phyloP scores from a whole-genome alignment of 2,797 vertebrate genomes.

The Cyprinodon diabolis region DNA sequence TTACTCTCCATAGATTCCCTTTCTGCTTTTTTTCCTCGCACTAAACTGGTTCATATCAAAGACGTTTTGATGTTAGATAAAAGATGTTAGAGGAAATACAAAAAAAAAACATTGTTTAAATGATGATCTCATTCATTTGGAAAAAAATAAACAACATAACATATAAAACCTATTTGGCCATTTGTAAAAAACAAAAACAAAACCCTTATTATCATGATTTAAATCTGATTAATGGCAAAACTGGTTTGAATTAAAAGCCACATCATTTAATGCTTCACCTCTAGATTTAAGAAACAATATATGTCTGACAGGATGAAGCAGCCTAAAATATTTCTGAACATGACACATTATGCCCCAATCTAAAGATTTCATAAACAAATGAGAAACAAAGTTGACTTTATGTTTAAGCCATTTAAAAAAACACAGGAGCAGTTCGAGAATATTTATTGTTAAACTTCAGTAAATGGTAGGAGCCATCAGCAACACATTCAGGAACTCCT shows the following conservation, averaged over 20 bases:
- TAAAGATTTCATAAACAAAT: not conserved
- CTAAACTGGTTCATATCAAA: not conserved
- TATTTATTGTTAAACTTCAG: too few species aligned
- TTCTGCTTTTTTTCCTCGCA: not conserved
- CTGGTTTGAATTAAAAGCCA: not conserved
- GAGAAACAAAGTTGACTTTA: not conserved
- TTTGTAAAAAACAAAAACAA: not conserved
- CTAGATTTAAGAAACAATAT: not conserved
- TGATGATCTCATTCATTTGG: not conserved
- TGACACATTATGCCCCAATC: not conserved
- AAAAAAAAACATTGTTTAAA: not conserved
- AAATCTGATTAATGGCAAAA: not conserved
- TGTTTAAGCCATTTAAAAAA: too few species aligned
- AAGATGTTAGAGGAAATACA: not conserved
- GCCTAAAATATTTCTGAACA: not conserved
- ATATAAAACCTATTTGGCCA: not conserved
- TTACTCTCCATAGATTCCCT: not conserved
- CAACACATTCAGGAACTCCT: too few species aligned
- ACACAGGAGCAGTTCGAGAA: too few species aligned
- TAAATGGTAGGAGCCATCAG: too few species aligned
- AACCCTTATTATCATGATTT: not conserved
- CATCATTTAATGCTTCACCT: not conserved
- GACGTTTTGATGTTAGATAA: not conserved
- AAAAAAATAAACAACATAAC: not conserved
- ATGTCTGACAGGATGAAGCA: too few species aligned